Conservation (phyloP, 2,113 vertebrate genomes). For the Tachuris rubrigastra region DNA sequence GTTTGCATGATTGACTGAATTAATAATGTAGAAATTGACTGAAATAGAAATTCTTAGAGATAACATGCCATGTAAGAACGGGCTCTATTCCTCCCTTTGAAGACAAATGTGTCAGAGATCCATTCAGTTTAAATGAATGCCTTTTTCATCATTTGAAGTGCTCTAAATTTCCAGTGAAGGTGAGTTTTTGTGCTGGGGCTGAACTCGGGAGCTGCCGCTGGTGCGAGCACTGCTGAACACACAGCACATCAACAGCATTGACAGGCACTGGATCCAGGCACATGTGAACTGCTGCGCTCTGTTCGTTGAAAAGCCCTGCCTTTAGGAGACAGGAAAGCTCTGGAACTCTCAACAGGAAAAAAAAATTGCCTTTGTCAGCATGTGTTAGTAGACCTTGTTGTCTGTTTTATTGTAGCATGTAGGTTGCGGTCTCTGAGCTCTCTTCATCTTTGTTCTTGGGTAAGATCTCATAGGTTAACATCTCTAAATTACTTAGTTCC, state of each 20-base stretch:
- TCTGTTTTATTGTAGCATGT: neutral
- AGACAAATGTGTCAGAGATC: neutral
- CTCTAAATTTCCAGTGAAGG: neutral
- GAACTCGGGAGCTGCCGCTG: neutral
- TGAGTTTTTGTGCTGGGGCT: neutral
- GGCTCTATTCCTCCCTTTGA: neutral
- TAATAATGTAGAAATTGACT: neutral
- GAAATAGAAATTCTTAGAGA: neutral
- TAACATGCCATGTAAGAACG: neutral
- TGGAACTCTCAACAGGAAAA: neutral
- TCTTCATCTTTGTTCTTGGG: neutral
- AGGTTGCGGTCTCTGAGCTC: neutral
- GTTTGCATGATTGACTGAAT: neutral
- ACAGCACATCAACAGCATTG: neutral
- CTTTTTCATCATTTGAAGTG: neutral
- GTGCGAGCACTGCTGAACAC: rapidly evolving
- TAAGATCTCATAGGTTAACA: neutral
- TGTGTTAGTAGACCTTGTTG: neutral
- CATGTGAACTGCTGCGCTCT: neutral
- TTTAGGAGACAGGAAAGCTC: neutral
- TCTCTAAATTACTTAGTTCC: neutral
- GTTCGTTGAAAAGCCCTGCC: neutral
- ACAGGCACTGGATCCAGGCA: neutral
- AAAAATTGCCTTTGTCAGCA: neutral
- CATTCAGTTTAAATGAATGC: neutral